phyloP scores from a whole-genome alignment of 2,113 vertebrate genomes.

The Alces alces region DNA sequence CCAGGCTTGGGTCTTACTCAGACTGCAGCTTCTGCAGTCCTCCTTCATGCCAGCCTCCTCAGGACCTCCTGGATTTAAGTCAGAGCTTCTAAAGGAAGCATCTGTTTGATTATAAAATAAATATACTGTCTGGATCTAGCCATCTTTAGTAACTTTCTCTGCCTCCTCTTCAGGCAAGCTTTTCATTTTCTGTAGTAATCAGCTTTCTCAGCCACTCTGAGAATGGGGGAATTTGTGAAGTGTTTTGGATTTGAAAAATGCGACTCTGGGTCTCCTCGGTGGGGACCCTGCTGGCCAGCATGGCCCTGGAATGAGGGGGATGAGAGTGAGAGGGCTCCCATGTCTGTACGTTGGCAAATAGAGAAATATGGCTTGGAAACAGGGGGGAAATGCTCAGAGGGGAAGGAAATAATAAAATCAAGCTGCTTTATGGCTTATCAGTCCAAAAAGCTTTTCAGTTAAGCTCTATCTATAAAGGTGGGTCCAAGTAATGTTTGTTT shows the following conservation, averaged over 20 bases:
- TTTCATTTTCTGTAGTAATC: slow-evolving; percentile 15
- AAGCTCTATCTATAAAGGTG: slow-evolving; percentile 40
- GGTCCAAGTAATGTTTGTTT: slow-evolving; percentile 45
- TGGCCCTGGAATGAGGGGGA: background rate
- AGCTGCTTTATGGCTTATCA: background rate
- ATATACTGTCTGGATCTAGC: background rate
- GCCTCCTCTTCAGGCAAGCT: background rate
- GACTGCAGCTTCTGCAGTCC: background rate
- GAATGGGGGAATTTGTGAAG: background rate
- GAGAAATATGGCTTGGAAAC: background rate
- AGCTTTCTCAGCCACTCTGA: background rate
- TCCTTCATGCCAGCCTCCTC: background rate
- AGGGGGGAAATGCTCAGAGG: background rate
- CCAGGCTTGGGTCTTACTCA: background rate
- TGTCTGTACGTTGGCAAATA: background rate
- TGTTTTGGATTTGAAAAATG: background rate
- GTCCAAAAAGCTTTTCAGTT: slow-evolving; percentile 55
- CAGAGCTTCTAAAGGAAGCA: background rate
- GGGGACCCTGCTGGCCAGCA: rapidly evolving
- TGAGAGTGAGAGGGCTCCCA: background rate
- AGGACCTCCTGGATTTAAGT: background rate
- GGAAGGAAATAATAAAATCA: slow-evolving; percentile 50
- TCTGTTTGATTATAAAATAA: slow-evolving; percentile 8
- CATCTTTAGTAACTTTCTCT: background rate
- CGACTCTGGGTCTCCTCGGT: background rate